Base-by-base conservation (phyloP, 1,140 invertebrate genomes). In the Phenacoccus solenopsis region DNA sequence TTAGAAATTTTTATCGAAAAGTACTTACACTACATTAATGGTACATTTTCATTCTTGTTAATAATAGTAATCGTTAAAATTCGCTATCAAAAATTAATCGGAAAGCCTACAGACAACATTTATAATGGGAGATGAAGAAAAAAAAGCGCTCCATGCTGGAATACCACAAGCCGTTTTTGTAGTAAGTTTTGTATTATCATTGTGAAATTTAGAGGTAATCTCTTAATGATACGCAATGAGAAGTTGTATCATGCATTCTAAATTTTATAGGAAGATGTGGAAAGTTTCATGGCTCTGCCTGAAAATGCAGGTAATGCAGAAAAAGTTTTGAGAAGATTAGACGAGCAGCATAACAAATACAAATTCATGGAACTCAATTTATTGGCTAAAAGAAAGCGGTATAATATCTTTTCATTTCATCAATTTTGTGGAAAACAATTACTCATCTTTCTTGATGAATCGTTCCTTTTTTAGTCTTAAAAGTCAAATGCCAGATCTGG, bases 291-390 rank as follows among this genome's bases (percentile, higher is more conserved):
- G 91, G 85, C 84, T 73, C 81, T 85, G 73, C 81, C 87, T 25
- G 93, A 94, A 77, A 93, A 93, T 76, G 84, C 86, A 75, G 85
- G 86, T 35, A 86, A 86, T 70, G 88, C 89, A 2, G 91, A 96
- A 75, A 85, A 86, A 78, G 94, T 94, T 13, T 80, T 98, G 49
- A 87, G 87, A 75, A 85, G 83, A 73, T 80, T 98, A 32, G 94
- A 98, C 78, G 95, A 97, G 76, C 88, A 90, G 78, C 91, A 95
- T 81, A 88, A 87, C 71, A 97, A 98, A 83, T 98, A 98, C 78
- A 97, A 97, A 82, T 94, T 95, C 77, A 96, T 98, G 90, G 96
- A 98, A 81, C 88, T 86, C 74, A 96, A 94, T 78, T 83, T 98
- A 72, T 81, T 86, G 72, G 88, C 87, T 56, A 95, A 94, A 75